These are phyloP conservation scores for Nibea coibor DNA, from an alignment of 2,113 vertebrate genomes.

Conservation along the genomic window DNA sequence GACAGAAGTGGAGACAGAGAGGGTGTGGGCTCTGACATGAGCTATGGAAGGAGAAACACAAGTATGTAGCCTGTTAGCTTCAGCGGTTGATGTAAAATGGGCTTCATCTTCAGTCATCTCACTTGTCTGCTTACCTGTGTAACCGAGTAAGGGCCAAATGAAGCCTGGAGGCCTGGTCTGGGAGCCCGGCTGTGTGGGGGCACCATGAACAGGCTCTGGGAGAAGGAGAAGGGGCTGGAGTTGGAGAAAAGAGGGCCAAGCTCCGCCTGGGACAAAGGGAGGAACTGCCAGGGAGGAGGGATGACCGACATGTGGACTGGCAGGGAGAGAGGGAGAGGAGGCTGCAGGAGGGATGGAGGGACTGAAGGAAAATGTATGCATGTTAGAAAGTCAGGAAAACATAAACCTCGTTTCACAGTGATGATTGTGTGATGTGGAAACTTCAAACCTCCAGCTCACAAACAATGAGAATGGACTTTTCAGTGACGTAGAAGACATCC, in stretches of 20 bases:
- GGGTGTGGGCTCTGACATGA: conserved; percentile 65
- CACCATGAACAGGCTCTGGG: conserved; percentile 76
- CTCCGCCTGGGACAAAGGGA: conserved; percentile 77
- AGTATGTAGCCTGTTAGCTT: not conserved
- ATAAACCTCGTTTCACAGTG: not conserved
- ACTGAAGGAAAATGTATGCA: conserved; percentile 35
- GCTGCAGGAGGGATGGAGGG: conserved; percentile 59
- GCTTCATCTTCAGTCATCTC: not conserved
- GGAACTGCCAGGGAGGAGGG: conserved; percentile 69
- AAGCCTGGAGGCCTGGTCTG: conserved; percentile 68
- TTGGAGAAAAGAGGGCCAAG: conserved; percentile 80
- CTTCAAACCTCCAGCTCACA: too few species aligned
- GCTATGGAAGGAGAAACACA: conserved; percentile 53
- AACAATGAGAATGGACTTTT: too few species aligned
- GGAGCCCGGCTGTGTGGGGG: conserved; percentile 43
- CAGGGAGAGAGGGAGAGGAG: conserved; percentile 69
- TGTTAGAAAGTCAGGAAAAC: not conserved
- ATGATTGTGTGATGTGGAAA: too few species aligned
- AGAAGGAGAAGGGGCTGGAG: conserved; percentile 79
- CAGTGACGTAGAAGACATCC: too few species aligned
- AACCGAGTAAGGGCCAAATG: conserved; percentile 79
- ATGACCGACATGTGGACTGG: conserved; percentile 69
- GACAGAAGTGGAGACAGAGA: conserved; percentile 59
- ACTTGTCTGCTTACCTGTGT: conserved; percentile 70
- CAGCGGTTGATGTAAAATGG: not conserved